Evolutionary conservation across 2,113 vertebrate genomes (phyloP), one percentile per base, ranked within the genome.

Genomic region (Mesitornis unicolor): DNA sequence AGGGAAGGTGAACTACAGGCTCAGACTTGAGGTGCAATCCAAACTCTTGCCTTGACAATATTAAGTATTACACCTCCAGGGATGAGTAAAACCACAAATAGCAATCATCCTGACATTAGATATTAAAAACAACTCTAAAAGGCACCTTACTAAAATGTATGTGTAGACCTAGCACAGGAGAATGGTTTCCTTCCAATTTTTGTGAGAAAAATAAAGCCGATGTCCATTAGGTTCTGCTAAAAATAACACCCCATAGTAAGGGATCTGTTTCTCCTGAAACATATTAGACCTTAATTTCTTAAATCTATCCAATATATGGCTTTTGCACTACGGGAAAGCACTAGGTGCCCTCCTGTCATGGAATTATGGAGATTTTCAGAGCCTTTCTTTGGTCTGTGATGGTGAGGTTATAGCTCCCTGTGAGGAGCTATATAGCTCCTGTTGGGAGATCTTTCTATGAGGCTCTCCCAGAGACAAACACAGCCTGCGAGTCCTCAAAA

Each of bases 1-100:
- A 87, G 31, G 33, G 13, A 67, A 80, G n/a, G 17, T 7, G 4
- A 18, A 50, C 19, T 77, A 48, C 83, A 96, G 85, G 94, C 53
- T 92, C 65, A 81, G 54, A 80, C 77, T 74, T 94, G 94, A 95
- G 51, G 21, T 56, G 61, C 65, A 93, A 94, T 95, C 79, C 68
- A 85, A 88, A 38, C 19, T 82, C 40, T 54, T 86, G 68, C 42
- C 67, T 80, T 92, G 71, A 48, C 42, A 84, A 28, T 75, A 61
- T 56, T 70, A 91, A 73, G 57, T 64, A 69, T 84, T 86, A 79
- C 11, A 78, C 36, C 94, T 85, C 47, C 78, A 86, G 53, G 63
- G 74, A n/a, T 70, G 16, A 81, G 36, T 77, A 88, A 64, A 95
- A 69, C 76, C 78, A 94, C 64, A 91, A 94, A 82, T 13, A 87